Evolutionary conservation across 2,797 vertebrate species (phyloP), one percentile per base, ranked within the genome.

Genomic region (Tolypeutes matacus): DNA sequence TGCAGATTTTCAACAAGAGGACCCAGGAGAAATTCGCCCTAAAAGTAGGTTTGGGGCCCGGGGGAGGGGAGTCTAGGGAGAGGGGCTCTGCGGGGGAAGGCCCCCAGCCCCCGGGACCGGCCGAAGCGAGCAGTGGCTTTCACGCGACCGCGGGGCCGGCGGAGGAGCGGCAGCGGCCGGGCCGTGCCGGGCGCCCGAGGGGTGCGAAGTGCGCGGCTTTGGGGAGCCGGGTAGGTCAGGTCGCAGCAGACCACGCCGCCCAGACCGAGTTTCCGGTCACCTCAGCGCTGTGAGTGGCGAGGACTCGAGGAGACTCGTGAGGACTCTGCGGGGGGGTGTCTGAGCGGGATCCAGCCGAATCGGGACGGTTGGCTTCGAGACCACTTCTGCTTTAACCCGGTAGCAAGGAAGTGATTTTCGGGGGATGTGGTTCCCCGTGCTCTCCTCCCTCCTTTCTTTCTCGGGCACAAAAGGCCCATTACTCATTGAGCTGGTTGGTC

Each of bases 1-100:
- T 99, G 77, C 99, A 99, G 95, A 99, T 99, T 96, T 99, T 99
- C 94, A 99, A 98, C 81, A 99, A 99, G 98, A 99, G 98, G 96
- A 99, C 98, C 23, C 99, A 98, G 2, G 99, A 99, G 72, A 99
- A 99, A 96, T 99, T 99, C 92, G 99, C 99, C 1, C 98, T 99
- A 1, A 99, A 99, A 99, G 99, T 99, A 98, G 87, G 96, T 83
- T 29, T 34, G 69, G 86, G 95, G 88, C 25, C 75, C 13, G 34
- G n/a, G 72, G 60, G n/a, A 1, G 64, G 77, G 49, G 42, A 9
- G 53, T 29, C 8, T 49, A 15, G 76, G 67, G 31, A 14, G 18
- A 17, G 7, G 36, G 78, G n/a, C 36, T 11, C 51, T 4, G 36
- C 62, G 12, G 0, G 53, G 56, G 73, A 15, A 13, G 31, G 7